phyloP scores from a whole-genome alignment of 2,797 vertebrate species.

The Morelia viridis region DNA sequence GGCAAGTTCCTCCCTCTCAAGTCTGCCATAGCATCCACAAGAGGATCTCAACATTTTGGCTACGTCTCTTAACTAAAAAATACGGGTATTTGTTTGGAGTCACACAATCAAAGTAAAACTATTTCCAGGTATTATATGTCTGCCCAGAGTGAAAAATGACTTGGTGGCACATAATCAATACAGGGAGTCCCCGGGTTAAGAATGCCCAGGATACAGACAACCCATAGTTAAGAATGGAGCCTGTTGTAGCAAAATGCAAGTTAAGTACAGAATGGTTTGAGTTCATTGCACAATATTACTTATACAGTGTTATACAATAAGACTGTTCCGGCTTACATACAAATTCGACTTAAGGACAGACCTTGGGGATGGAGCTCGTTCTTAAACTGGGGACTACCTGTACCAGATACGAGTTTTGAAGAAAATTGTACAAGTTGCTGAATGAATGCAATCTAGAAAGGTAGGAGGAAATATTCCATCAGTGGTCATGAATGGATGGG shows the following conservation, averaged over 20 bases:
- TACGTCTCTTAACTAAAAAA: too few relatives aligned
- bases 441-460: background rate
- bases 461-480: background rate
- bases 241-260: too few relatives aligned
- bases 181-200: too few relatives aligned
- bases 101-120: background rate
- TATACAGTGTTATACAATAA: too few relatives aligned
- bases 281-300: too few relatives aligned
- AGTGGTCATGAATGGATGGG: background rate
- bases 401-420: background rate
- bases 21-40: background rate
- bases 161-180: background rate
- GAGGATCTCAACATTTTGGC: background rate
- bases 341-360: too few relatives aligned
- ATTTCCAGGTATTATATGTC: background rate
- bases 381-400: too few relatives aligned
- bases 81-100: background rate
- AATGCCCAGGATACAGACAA: too few relatives aligned
- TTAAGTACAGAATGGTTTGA: too few relatives aligned
- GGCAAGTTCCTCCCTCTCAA: background rate
- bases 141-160: background rate
- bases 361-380: too few relatives aligned
- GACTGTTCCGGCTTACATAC: too few relatives aligned
- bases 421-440: background rate
- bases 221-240: too few relatives aligned